Conservation (phyloP, 2,888 invertebrate genomes). For the Glyphotaelius pellucidus region DNA sequence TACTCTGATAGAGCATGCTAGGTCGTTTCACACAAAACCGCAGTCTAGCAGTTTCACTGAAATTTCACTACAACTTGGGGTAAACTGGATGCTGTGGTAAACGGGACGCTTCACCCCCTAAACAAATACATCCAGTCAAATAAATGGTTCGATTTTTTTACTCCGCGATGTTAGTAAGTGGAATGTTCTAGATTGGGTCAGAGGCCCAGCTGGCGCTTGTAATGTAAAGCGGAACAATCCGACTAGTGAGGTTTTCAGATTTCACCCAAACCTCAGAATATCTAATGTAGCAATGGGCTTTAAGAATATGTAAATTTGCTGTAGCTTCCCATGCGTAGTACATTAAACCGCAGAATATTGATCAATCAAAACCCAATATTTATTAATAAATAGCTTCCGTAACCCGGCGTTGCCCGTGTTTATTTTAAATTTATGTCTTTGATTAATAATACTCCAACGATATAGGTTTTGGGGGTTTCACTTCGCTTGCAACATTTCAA, state of each 20-base stretch:
- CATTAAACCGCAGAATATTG: not conserved
- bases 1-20: conserved; percentile 39
- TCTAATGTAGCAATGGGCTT: not conserved
- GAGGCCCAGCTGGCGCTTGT: conserved; percentile 35
- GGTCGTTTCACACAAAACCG: conserved; percentile 16
- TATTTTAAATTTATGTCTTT: not conserved
- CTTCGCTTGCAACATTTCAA: not conserved
- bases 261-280: not conserved
- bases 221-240: conserved; percentile 34
- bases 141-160: conserved; percentile 17
- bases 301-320: not conserved
- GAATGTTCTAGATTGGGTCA: conserved; percentile 37
- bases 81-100: not conserved
- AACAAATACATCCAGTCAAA: not conserved
- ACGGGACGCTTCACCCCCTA: not conserved
- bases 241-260: conserved; percentile 27
- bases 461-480: not conserved
- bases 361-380: not conserved
- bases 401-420: not conserved
- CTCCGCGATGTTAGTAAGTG: not conserved
- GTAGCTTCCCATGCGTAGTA: not conserved
- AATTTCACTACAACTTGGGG: not conserved
- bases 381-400: not conserved
- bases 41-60: not conserved
- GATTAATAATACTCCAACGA: not conserved